phyloP scores from a whole-genome alignment of 2,888 invertebrate genomes.

The Panopea generosa region DNA sequence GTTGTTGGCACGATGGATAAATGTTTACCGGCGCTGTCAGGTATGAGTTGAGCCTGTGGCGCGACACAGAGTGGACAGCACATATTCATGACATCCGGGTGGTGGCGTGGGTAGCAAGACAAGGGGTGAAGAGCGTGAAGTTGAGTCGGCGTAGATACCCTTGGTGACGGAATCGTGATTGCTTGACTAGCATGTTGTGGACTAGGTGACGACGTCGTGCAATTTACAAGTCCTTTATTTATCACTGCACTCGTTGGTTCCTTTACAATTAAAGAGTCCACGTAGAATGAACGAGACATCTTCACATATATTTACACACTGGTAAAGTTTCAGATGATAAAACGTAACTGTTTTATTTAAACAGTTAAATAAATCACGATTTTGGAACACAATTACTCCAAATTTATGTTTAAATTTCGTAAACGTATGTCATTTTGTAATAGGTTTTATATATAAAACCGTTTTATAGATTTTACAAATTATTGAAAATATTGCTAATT shows the following conservation, averaged over 20 bases:
- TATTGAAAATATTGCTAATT: too few species aligned
- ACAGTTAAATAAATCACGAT: too few species aligned
- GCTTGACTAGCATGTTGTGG: conserved; percentile 47
- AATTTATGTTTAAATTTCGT: too few species aligned
- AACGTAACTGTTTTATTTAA: too few species aligned
- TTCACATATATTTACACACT: too few species aligned
- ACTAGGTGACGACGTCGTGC: conserved; percentile 29
- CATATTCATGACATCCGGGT: conserved; percentile 75
- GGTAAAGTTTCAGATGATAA: too few species aligned
- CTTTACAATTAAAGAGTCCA: conserved; percentile 83
- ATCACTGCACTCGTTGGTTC: conserved; percentile 49
- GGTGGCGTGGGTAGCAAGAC: conserved; percentile 76
- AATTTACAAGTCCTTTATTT: conserved; percentile 26
- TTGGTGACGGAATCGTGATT: conserved; percentile 38
- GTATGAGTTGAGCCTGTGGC: conserved; percentile 58
- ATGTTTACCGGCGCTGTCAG: conserved; percentile 46
- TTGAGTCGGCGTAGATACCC: conserved; percentile 49
- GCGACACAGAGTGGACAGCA: conserved; percentile 80
- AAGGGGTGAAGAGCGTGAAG: conserved; percentile 59
- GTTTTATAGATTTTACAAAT: too few species aligned
- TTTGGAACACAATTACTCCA: too few species aligned
- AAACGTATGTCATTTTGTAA: too few species aligned
- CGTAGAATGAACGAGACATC: conserved; percentile 84
- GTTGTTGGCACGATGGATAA: conserved; percentile 46
- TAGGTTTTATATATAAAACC: too few species aligned